Percentiles rank a stretch among this genome's conserved stretches.
These are phyloP conservation scores for Trimorus sp. DNA, from an alignment of 2,888 invertebrate species.

Conservation along the genomic window DNA sequence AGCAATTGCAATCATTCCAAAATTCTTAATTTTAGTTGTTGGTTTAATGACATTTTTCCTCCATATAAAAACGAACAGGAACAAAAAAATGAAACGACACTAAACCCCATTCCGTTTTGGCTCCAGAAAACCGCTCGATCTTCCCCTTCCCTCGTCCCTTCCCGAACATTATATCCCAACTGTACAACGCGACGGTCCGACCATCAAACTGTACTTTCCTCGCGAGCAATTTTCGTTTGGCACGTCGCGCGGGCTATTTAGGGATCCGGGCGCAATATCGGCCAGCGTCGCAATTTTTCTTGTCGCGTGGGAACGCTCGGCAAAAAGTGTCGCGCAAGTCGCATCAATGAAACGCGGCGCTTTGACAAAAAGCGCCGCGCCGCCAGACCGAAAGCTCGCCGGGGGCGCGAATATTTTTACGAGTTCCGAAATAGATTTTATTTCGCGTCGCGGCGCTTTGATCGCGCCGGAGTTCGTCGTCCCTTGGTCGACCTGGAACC, in stretches of 20 bases:
- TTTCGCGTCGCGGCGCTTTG: slow-evolving; percentile 25
- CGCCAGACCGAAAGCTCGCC: slow-evolving; percentile 17
- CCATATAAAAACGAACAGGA: too few relatives aligned
- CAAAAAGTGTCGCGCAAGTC: slow-evolving; percentile 10
- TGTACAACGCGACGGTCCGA: too few relatives aligned
- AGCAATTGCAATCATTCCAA: too few relatives aligned
- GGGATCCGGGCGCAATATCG: slow-evolving; percentile 75
- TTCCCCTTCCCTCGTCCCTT: too few relatives aligned
- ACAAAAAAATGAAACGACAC: too few relatives aligned
- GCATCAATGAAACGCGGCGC: slow-evolving; percentile 31
- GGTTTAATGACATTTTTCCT: too few relatives aligned
- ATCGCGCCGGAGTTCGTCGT: slow-evolving; percentile 21
- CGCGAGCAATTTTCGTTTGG: slow-evolving; percentile 59
- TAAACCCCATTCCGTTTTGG: too few relatives aligned
- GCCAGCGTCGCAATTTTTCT: slow-evolving; percentile 66
- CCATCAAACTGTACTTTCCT: slow-evolving; percentile 36
- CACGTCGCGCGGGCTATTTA: slow-evolving; percentile 73
- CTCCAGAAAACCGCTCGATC: too few relatives aligned
- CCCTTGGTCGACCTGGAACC: slow-evolving; percentile 1
- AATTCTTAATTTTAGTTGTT: too few relatives aligned
- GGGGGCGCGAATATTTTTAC: slow-evolving; percentile 38
- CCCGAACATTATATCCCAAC: too few relatives aligned
- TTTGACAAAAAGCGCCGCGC: slow-evolving; percentile 40
- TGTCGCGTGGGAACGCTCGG: background rate
- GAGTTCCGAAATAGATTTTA: slow-evolving; percentile 41